phyloP scores from a whole-genome alignment of 2,113 vertebrate genomes.

The Stegostoma tigrinum region DNA sequence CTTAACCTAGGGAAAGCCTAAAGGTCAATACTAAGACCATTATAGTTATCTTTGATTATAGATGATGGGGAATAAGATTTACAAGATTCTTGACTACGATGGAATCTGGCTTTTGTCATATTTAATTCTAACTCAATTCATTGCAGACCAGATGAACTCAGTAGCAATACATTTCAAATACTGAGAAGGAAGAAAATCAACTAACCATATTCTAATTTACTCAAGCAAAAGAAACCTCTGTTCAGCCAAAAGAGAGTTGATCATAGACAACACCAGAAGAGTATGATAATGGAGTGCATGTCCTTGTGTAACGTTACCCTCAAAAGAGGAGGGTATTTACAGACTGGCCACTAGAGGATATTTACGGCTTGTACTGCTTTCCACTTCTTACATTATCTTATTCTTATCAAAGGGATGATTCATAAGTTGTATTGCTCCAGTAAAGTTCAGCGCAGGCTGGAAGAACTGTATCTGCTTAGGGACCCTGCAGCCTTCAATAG shows the following conservation, averaged over 20 bases:
- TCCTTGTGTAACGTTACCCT: background rate
- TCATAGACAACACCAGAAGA: background rate
- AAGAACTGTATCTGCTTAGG: too few species aligned
- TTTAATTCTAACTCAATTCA: background rate
- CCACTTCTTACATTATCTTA: background rate
- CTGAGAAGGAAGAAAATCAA: background rate
- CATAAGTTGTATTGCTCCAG: background rate
- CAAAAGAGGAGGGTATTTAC: background rate
- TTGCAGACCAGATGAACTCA: background rate
- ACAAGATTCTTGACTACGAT: background rate
- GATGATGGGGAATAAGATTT: slow-evolving; percentile 12
- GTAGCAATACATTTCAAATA: background rate
- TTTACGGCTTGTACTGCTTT: background rate
- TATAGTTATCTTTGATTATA: background rate
- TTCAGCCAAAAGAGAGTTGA: too few species aligned
- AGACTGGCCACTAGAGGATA: too few species aligned
- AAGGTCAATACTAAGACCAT: slow-evolving; percentile 22
- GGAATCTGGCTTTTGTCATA: background rate
- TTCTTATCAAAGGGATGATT: background rate
- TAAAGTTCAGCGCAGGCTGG: too few species aligned
- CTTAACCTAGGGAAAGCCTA: slow-evolving; percentile 22
- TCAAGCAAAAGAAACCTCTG: background rate
- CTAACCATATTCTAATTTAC: background rate
- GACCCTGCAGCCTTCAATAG: too few species aligned
- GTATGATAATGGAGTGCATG: too few species aligned